Conservation (phyloP, 2,888 invertebrate genomes). For the Agrotis ipsilon region DNA sequence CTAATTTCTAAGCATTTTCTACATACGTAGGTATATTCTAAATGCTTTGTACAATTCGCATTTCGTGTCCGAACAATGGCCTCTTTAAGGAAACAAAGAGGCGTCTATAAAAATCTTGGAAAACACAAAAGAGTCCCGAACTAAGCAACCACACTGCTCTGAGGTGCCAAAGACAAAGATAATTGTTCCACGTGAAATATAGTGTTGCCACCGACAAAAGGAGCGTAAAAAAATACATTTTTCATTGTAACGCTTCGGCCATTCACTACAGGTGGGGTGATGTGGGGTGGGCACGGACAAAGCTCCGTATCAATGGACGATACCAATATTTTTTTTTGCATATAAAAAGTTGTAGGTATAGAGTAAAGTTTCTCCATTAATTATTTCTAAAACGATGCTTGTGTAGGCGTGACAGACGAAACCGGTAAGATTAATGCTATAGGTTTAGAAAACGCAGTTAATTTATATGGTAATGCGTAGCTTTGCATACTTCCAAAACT, state of each 20-base stretch:
- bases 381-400: conserved; percentile 77
- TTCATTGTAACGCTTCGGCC: conserved; percentile 86
- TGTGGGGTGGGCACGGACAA: conserved; percentile 88
- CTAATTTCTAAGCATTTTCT: conserved; percentile 34
- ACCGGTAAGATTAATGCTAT: conserved; percentile 29
- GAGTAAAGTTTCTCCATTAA: conserved; percentile 82
- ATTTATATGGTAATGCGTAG: neutral
- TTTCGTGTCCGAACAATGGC: conserved; percentile 63
- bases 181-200: conserved; percentile 91
- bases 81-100: conserved; percentile 67
- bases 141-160: conserved; percentile 79
- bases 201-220: conserved; percentile 90
- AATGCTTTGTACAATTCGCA: conserved; percentile 59
- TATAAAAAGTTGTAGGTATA: conserved; percentile 78
- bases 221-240: conserved; percentile 85
- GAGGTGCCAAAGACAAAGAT: conserved; percentile 91
- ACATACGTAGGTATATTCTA: conserved; percentile 34
- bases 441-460: neutral
- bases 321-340: conserved; percentile 82
- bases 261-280: conserved; percentile 89
- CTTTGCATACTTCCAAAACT: conserved; percentile 33
- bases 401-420: conserved; percentile 70
- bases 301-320: conserved; percentile 87
- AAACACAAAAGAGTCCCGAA: conserved; percentile 69
- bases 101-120: conserved; percentile 66